Evolutionary conservation across 64 coral and sea anemone genomes (phyloP).

Genomic region (Stichodactyla helianthus): DNA sequence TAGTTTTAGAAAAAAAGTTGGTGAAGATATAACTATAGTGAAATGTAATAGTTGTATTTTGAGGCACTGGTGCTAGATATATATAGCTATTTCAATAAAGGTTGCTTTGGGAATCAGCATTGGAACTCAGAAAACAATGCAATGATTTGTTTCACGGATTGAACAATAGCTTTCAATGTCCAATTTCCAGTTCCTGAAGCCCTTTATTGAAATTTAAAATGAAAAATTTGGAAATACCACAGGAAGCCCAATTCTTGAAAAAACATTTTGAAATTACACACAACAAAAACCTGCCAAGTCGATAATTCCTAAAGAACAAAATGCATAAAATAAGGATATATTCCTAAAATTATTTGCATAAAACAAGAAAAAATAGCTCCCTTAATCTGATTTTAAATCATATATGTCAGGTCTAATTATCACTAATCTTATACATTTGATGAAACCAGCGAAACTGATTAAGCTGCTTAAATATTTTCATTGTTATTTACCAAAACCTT

Average conservation of each 20-base stretch:
- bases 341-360: background rate
- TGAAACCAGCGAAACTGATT: background rate
- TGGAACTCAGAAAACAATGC: too few species aligned
- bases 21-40: too few species aligned
- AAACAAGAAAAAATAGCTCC: background rate
- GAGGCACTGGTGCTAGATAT: too few species aligned
- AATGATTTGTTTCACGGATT: too few species aligned
- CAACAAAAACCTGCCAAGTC: background rate
- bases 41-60: too few species aligned
- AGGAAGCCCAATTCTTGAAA: conserved; percentile 1
- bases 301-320: background rate
- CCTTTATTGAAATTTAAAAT: background rate
- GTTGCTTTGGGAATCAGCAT: too few species aligned
- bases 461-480: too few species aligned
- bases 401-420: background rate
- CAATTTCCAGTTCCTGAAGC: too few species aligned
- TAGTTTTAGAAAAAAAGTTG: too few species aligned
- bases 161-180: too few species aligned
- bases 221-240: background rate
- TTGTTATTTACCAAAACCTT: too few species aligned
- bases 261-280: background rate
- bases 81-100: too few species aligned
- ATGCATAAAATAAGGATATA: background rate
- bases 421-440: background rate
- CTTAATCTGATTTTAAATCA: background rate